A percentile compares a stretch with the other conserved stretches of the same genome.
Conservation (phyloP, 2,888 invertebrate genomes). For the Archips crataeganus region DNA sequence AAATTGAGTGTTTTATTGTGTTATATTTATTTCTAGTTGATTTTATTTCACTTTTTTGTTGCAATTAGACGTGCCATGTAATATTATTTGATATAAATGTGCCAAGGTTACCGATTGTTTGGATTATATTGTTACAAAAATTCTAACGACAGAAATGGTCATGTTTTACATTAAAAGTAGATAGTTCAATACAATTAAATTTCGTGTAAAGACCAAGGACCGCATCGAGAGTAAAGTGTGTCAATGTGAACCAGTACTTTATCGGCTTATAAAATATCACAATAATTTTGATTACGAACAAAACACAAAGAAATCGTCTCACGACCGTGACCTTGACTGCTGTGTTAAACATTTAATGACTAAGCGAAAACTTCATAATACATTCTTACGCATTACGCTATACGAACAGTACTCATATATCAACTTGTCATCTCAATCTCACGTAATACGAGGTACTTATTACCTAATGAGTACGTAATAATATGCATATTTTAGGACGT, state of each 20-base stretch:
- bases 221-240: conserved; percentile 22
- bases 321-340: conserved; percentile 30
- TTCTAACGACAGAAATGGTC: not conserved
- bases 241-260: conserved; percentile 28
- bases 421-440: conserved; percentile 30
- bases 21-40: not conserved
- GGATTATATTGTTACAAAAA: not conserved
- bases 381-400: conserved; percentile 14
- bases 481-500: conserved; percentile 25
- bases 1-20: too few relatives aligned
- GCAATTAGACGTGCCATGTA: too few relatives aligned
- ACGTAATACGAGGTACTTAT: conserved; percentile 25
- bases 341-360: conserved; percentile 11
- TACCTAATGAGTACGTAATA: conserved; percentile 33
- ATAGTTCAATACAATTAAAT: not conserved
- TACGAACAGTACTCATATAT: conserved; percentile 16
- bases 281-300: conserved; percentile 3
- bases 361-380: conserved; percentile 14
- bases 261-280: not conserved
- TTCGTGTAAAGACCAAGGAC: conserved; percentile 28
- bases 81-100: not conserved
- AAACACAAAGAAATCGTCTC: conserved; percentile 3
- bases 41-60: too few relatives aligned
- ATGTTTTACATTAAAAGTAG: not conserved
- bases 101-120: not conserved